Evolutionary conservation across 1,140 invertebrate species (phyloP), one percentile per base, ranked within the genome.

Genomic region (Formica selysi): DNA sequence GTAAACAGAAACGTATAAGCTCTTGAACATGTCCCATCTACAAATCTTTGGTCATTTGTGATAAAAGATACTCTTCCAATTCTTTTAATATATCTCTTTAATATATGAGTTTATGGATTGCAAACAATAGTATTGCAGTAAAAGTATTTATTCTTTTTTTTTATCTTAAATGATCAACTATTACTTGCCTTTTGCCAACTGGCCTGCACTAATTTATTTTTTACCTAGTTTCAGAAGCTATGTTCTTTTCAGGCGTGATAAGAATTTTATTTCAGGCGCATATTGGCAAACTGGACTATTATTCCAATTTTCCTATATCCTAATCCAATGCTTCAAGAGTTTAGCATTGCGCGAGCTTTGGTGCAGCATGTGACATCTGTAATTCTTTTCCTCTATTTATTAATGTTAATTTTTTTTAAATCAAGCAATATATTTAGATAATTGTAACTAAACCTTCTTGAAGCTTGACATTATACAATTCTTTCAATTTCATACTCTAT

Each of bases 231-330:
- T 85, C 91, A 93, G 92, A 93, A 87, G 89, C 76, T 87, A 78
- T 91, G 85, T 92, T 93, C 86, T 92, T 93, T 93, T 87, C 93
- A 94, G 93, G 91, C 89, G 88, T 92, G 92, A 92, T 88, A 65
- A 83, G 88, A 90, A 80, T 94, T 94, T 94, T 88, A 91, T 95
- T 94, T 94, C 94, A 94, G 94, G 91, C 90, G 86, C 89, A 93
- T 91, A 93, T 93, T 93, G 91, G 92, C 90, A 91, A 91, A 86
- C 79, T 88, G 87, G 78, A 92, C 86, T 83, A 89, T 80, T 44
- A 89, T 85, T 78, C 74, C 38, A 89, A 32, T 79, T 74, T 78
- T 87, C 76, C 85, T 32, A 76, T 26, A 65, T 26, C 67, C 59
- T 57, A 26, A 83, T 79, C 86, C 48, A 61, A 29, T 54, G 54